Conservation (phyloP, 2,888 invertebrate species). For the Ichneumon xanthorius region DNA sequence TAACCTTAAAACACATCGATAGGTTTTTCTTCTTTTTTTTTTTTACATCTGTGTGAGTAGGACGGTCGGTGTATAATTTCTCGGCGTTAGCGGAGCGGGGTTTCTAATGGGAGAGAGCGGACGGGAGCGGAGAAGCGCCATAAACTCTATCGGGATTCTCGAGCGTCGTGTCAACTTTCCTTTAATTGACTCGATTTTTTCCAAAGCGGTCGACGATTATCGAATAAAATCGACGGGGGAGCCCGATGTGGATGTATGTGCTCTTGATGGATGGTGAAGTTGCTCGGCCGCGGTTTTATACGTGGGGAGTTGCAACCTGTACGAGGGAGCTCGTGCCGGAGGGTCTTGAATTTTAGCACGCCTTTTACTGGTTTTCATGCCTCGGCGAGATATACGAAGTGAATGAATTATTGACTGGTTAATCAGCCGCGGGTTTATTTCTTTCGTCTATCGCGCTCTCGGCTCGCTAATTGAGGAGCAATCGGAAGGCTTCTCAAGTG, state of each 20-base stretch:
- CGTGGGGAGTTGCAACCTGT: neutral
- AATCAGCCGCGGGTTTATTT: slow-evolving; percentile 45
- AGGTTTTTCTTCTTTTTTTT: neutral
- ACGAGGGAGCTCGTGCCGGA: neutral
- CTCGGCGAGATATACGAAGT: slow-evolving; percentile 39
- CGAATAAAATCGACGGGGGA: neutral
- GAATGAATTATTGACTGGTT: slow-evolving; percentile 54
- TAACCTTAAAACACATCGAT: slow-evolving; percentile 6
- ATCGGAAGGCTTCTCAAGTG: slow-evolving; percentile 53
- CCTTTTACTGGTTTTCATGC: slow-evolving; percentile 19
- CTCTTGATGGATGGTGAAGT: neutral
- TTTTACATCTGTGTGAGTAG: slow-evolving; percentile 9
- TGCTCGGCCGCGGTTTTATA: neutral
- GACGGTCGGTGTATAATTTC: slow-evolving; percentile 58
- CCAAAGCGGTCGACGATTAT: slow-evolving; percentile 15
- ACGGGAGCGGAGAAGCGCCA: slow-evolving; percentile 3
- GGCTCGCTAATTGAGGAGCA: slow-evolving; percentile 59
- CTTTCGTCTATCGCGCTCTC: slow-evolving; percentile 33
- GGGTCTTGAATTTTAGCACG: slow-evolving; percentile 29
- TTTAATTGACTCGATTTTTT: slow-evolving; percentile 37
- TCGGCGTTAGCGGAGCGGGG: slow-evolving; percentile 43
- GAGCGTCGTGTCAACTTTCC: slow-evolving; percentile 15
- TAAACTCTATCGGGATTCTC: slow-evolving; percentile 20
- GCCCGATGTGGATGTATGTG: neutral
- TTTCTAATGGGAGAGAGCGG: slow-evolving; percentile 49